phyloP scores from a whole-genome alignment of 2,797 vertebrate genomes.

The Natrix natrix region DNA sequence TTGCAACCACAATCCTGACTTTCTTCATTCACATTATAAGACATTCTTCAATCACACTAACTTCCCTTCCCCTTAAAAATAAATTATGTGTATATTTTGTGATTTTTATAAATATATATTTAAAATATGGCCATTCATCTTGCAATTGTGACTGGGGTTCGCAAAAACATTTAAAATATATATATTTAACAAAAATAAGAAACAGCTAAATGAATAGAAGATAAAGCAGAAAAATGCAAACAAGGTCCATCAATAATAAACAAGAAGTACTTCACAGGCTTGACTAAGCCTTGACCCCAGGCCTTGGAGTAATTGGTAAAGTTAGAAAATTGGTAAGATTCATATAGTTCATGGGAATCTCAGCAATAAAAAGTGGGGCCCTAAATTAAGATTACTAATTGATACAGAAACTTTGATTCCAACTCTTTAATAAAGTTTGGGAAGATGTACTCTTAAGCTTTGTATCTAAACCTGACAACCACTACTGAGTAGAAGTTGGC shows the following conservation, averaged over 20 bases:
- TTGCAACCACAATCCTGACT: neutral
- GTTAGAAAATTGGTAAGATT: neutral
- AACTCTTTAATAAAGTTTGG: neutral
- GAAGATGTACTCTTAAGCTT: neutral
- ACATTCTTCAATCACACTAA: neutral
- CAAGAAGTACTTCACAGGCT: neutral
- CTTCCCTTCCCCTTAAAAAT: neutral
- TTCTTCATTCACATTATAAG: neutral
- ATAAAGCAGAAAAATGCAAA: neutral
- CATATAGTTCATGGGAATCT: neutral
- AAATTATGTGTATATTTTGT: neutral
- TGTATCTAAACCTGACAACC: neutral
- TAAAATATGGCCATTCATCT: neutral
- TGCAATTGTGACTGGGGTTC: neutral
- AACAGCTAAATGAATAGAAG: neutral
- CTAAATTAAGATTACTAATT: neutral
- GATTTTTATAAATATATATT: neutral
- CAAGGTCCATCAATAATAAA: neutral
- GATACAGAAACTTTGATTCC: neutral
- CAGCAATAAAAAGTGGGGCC: neutral
- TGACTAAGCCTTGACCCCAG: neutral
- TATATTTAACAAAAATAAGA: neutral
- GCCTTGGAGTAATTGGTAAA: neutral
- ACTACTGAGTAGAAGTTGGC: neutral
- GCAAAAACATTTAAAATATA: neutral